Evolutionary conservation across 2,113 vertebrate genomes (phyloP).

Genomic region (Lates calcarifer): DNA sequence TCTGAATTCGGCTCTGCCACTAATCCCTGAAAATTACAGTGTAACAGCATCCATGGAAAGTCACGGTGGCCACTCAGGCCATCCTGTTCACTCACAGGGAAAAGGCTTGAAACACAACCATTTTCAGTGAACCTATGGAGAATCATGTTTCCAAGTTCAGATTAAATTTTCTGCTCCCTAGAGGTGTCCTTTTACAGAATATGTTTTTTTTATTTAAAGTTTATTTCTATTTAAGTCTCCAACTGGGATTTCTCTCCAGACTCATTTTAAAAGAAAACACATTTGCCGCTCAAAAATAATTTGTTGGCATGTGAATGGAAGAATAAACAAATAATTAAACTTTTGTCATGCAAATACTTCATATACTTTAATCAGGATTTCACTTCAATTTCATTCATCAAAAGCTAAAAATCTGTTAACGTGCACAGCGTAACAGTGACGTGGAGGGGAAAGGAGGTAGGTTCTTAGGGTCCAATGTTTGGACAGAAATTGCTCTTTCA

Average conservation of each 20-base stretch:
- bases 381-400: conserved; percentile 36
- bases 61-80: conserved; percentile 59
- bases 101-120: conserved; percentile 43
- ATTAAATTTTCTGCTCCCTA: conserved; percentile 37
- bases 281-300: neutral
- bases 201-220: neutral
- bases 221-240: neutral
- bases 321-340: neutral
- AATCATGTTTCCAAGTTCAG: conserved; percentile 38
- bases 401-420: conserved; percentile 9
- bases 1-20: conserved; percentile 74
- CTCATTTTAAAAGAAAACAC: conserved; percentile 40
- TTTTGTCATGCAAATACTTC: neutral
- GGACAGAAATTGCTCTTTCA: conserved; percentile 73
- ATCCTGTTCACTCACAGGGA: conserved; percentile 43
- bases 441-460: conserved; percentile 39
- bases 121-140: conserved; percentile 47
- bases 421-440: conserved; percentile 15
- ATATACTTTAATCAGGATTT: neutral
- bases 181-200: conserved; percentile 6
- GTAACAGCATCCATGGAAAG: conserved; percentile 77
- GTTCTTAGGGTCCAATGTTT: conserved; percentile 62
- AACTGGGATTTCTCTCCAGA: neutral
- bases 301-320: neutral
- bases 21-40: conserved; percentile 83